Base-by-base conservation (phyloP, 1,140 invertebrate genomes). In the Leptonema lineaticorne region DNA sequence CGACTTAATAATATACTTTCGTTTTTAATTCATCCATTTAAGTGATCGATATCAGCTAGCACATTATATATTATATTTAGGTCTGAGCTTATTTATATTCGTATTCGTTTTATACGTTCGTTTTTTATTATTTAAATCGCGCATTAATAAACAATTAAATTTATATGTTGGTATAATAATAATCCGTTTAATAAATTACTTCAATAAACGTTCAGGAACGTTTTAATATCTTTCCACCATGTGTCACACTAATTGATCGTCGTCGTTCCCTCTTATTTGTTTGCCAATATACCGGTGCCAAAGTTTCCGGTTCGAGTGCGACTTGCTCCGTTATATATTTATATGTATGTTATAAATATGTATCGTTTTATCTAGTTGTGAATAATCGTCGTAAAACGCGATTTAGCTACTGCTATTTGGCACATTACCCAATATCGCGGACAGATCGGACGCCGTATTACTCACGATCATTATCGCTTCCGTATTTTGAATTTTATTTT, bases 401-500 rank as follows among this genome's bases (percentile, higher is more conserved):
- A 53, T 53, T 53, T 53, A 18, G 20, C 22, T 24, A 11, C 24
- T 53, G 50, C n/a, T 53, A 53, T 53, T 53, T 48, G 46, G 46
- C 46, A 48, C 16, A 20, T 11, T 5, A 6, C 11, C 11, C 22
- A 7, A 53, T 22, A 22, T 53, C 20, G 6, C 50, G 22, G n/a
- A 53, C 22, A 24, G 24, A 24, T 53, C 20, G 50, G 20, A 41
- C 16, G 37, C 37, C n/a, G 16, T 41, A 41, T 41, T 41, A 16
- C 9, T 16, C 11, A 16, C 37, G 37, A 41, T 41, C 16, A 41
- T 41, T 16, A 16, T 41, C 37, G 37, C 37, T 41, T 41, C 37
- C 37, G 37, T 16, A 14, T 41, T 41, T 41, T 14, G 11, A 16
- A 41, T 41, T 41, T 41, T 41, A 14, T 41, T 14, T 14, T 41